Evolutionary conservation across 1,140 invertebrate genomes (phyloP).

Genomic region (Temnothorax curvispinosus): DNA sequence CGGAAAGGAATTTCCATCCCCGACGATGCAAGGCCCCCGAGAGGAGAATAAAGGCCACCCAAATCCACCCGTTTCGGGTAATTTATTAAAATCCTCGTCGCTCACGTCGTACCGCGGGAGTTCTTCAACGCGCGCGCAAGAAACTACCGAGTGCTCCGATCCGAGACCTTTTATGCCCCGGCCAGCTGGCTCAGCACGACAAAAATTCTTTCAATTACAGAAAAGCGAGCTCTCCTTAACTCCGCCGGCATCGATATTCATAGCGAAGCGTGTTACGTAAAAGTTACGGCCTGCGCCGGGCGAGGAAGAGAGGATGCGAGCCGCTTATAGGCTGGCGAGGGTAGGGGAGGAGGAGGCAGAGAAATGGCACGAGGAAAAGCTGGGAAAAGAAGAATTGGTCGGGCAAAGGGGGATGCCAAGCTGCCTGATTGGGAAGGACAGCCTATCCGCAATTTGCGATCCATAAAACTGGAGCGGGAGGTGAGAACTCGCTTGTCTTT

Average conservation of each 20-base stretch:
- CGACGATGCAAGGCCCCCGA: slow-evolving; percentile 52
- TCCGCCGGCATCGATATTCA: slow-evolving; percentile 79
- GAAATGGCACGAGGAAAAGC: slow-evolving; percentile 67
- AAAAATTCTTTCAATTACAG: slow-evolving; percentile 82
- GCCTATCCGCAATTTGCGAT: slow-evolving; percentile 79
- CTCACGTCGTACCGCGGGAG: slow-evolving; percentile 56
- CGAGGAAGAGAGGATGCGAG: slow-evolving; percentile 61
- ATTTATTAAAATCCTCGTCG: slow-evolving; percentile 76
- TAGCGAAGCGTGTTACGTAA: slow-evolving; percentile 79
- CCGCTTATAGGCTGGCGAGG: slow-evolving; percentile 60
- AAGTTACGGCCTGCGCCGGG: slow-evolving; percentile 67
- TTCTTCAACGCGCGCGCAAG: slow-evolving; percentile 18
- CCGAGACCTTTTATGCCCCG: slow-evolving; percentile 72
- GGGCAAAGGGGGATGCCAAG: slow-evolving; percentile 58
- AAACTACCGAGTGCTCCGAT: slow-evolving; percentile 38
- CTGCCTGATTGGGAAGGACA: slow-evolving; percentile 81
- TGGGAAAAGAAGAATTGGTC: slow-evolving; percentile 73
- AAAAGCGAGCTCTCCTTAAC: slow-evolving; percentile 77
- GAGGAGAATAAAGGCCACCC: slow-evolving; percentile 53
- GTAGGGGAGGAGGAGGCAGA: slow-evolving; percentile 58
- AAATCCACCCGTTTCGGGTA: slow-evolving; percentile 62
- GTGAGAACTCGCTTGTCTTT: slow-evolving; percentile 80
- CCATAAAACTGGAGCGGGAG: slow-evolving; percentile 66
- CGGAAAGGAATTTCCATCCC: slow-evolving; percentile 49
- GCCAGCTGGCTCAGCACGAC: slow-evolving; percentile 78